These are phyloP conservation scores for Marmota flaviventris DNA, from an alignment of 2,113 vertebrate species.

Conservation along the genomic window DNA sequence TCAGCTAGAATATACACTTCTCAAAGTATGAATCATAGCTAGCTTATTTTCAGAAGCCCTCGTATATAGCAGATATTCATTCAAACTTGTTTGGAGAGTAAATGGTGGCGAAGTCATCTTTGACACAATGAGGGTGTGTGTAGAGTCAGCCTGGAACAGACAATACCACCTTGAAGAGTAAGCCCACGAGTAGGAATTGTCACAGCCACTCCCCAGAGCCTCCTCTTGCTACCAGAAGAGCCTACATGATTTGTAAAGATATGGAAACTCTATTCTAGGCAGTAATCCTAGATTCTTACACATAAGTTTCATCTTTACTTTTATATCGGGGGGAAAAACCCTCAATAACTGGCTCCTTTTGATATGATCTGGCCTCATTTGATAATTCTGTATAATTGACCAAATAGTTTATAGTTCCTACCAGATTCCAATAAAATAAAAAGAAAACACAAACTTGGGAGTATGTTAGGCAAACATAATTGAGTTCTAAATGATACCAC, in stretches of 20 bases:
- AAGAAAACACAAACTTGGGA: neutral
- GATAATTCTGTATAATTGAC: conserved; percentile 18
- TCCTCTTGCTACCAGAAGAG: neutral
- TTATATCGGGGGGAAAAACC: neutral
- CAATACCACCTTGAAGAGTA: neutral
- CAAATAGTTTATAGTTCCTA: neutral
- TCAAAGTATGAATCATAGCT: neutral
- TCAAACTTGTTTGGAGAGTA: conserved; percentile 5
- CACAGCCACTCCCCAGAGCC: neutral
- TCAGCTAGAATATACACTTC: neutral
- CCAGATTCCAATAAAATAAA: neutral
- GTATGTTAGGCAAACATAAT: neutral
- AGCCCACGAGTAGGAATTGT: neutral
- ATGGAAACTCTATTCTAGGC: neutral
- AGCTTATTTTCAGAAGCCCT: neutral
- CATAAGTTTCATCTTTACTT: neutral
- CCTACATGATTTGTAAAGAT: neutral
- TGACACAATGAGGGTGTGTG: neutral
- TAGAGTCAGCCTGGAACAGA: neutral
- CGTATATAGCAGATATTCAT: neutral
- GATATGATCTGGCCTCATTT: neutral
- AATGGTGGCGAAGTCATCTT: neutral
- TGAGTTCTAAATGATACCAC: neutral
- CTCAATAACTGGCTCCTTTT: neutral
- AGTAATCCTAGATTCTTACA: neutral